phyloP scores from a whole-genome alignment of 2,888 invertebrate species.

The Halictus ligatus region DNA sequence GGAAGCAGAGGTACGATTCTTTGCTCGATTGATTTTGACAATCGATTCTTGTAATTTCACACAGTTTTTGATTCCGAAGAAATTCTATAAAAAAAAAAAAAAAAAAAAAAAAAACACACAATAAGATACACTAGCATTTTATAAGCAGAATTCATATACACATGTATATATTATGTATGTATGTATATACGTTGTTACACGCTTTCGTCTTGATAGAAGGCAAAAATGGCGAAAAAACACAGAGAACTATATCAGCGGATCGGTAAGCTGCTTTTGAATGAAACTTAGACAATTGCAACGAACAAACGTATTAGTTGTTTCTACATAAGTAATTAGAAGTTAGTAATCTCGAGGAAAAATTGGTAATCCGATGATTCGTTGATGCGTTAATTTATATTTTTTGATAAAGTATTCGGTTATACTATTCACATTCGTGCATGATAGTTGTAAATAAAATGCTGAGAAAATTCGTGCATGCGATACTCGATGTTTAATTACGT shows the following conservation, averaged over 20 bases:
- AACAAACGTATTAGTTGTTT: constrained; percentile 31
- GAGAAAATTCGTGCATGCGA: constrained; percentile 36
- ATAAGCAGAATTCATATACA: neutral
- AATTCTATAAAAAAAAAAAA: neutral
- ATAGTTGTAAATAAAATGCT: constrained; percentile 20
- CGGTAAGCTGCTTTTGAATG: constrained; percentile 87
- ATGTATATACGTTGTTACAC: constrained; percentile 85
- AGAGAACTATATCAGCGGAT: constrained; percentile 91
- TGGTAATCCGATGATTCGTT: constrained; percentile 9
- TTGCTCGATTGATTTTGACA: neutral
- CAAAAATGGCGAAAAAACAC: constrained; percentile 90
- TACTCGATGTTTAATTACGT: constrained; percentile 18
- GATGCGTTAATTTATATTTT: constrained; percentile 22
- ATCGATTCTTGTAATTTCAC: neutral
- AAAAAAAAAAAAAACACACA: neutral
- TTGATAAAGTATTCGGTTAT: constrained; percentile 8
- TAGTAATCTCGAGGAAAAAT: neutral
- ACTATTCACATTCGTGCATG: constrained; percentile 44
- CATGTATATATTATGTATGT: constrained; percentile 66
- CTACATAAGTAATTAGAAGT: constrained; percentile 10
- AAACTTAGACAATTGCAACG: constrained; percentile 47
- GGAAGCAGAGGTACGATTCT: constrained; percentile 91
- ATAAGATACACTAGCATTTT: neutral
- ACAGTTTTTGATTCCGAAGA: neutral
- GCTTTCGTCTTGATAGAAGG: constrained; percentile 85